phyloP scores from a whole-genome alignment of 2,113 vertebrate genomes.

The Pygoscelis antarcticus region DNA sequence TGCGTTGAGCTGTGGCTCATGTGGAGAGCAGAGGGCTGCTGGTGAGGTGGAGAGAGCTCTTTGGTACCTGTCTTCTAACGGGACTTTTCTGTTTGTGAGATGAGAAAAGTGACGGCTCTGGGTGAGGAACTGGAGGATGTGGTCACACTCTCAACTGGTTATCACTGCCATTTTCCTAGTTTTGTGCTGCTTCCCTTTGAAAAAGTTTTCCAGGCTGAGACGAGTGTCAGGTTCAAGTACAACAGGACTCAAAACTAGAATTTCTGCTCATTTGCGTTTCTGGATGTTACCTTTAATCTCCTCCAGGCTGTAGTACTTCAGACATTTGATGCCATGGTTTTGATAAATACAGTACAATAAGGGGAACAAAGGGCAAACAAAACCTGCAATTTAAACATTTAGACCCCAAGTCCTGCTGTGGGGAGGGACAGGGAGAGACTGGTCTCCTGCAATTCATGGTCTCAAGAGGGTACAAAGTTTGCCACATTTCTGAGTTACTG shows the following conservation, averaged over 20 bases:
- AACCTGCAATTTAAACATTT: not conserved
- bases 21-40: not conserved
- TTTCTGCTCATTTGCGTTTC: not conserved
- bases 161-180: not conserved
- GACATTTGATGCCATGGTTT: not conserved
- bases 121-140: not conserved
- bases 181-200: not conserved
- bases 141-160: not conserved
- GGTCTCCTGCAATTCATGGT: not conserved
- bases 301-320: not conserved
- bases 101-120: not conserved
- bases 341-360: not conserved
- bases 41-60: not conserved
- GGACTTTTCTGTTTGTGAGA: not conserved
- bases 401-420: not conserved
- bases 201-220: not conserved
- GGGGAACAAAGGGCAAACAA: not conserved
- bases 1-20: not conserved
- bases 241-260: not conserved
- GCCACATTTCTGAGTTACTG: not conserved
- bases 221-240: fast-evolving
- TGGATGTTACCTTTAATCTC: not conserved
- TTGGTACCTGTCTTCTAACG: fast-evolving
- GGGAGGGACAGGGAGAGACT: not conserved
- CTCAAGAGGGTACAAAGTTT: not conserved